These are phyloP conservation scores for Diloba caeruleocephala DNA, from an alignment of 2,888 invertebrate species.

Conservation along the genomic window DNA sequence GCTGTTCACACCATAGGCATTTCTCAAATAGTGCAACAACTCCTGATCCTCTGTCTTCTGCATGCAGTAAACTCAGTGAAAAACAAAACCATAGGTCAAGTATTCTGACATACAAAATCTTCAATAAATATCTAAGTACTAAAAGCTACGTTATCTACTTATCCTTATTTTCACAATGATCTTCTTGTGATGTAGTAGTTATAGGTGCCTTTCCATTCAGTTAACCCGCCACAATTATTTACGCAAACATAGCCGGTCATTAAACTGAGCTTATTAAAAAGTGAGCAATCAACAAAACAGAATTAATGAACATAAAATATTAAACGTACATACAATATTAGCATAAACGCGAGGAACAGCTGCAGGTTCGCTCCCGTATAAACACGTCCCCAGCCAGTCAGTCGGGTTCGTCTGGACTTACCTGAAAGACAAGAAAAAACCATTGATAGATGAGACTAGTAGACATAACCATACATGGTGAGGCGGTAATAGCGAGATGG, in stretches of 20 bases:
- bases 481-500: constrained; percentile 28
- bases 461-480: constrained; percentile 29
- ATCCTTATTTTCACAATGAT: too few species aligned
- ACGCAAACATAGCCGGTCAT: constrained; percentile 8
- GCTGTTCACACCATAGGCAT: too few species aligned
- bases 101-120: too few species aligned
- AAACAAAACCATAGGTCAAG: too few species aligned
- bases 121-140: too few species aligned
- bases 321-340: constrained; percentile 45
- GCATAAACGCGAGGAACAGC: constrained; percentile 52
- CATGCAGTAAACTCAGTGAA: too few species aligned
- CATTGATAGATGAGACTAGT: constrained; percentile 58
- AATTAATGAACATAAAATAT: constrained; percentile 49
- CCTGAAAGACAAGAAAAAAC: constrained; percentile 65
- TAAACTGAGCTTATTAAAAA: constrained; percentile 41
- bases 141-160: too few species aligned
- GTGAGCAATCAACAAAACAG: constrained; percentile 26
- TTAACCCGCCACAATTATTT: constrained; percentile 27
- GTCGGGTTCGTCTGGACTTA: constrained; percentile 57
- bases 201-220: constrained; percentile 6
- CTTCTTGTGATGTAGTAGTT: not conserved
- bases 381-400: constrained; percentile 49
- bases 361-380: constrained; percentile 43
- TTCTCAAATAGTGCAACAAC: too few species aligned
- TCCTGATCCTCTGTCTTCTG: too few species aligned